phyloP scores from a whole-genome alignment of 2,797 vertebrate species.

The Mormyrops attenuatus region DNA sequence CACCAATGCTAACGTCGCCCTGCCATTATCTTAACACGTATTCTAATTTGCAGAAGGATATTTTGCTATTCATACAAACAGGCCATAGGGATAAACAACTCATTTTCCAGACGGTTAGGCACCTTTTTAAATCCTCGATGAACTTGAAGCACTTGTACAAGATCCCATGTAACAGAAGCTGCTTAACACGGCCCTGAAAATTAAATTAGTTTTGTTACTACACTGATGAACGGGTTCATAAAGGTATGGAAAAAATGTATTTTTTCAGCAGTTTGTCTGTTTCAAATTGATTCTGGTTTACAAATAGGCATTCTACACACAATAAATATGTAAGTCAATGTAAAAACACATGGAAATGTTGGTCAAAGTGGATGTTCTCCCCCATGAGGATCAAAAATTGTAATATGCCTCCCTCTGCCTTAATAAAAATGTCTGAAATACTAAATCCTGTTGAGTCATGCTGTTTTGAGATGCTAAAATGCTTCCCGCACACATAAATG shows the following conservation, averaged over 20 bases:
- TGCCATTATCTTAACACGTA: not conserved
- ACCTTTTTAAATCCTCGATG: not conserved
- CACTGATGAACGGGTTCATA: not conserved
- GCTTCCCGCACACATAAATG: not conserved
- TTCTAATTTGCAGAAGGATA: not conserved
- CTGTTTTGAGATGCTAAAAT: not conserved
- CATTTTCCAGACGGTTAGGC: constrained; percentile 15
- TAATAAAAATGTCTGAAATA: not conserved
- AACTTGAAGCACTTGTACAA: not conserved
- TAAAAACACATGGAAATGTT: not conserved
- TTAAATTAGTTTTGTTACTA: not conserved
- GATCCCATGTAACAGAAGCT: not conserved
- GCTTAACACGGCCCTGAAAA: not conserved
- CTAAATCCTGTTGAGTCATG: not conserved
- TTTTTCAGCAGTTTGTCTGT: not conserved
- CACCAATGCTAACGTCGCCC: no score
- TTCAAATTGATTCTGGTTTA: not conserved
- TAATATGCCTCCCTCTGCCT: not conserved
- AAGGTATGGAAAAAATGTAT: not conserved
- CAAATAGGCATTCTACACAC: not conserved
- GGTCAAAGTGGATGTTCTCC: not conserved
- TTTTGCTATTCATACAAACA: constrained; percentile 2
- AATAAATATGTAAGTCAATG: not conserved
- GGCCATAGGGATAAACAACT: not conserved
- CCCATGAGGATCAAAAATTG: not conserved